Conservation (phyloP, 2,888 invertebrate species). For the Geotrupes spiniger region DNA sequence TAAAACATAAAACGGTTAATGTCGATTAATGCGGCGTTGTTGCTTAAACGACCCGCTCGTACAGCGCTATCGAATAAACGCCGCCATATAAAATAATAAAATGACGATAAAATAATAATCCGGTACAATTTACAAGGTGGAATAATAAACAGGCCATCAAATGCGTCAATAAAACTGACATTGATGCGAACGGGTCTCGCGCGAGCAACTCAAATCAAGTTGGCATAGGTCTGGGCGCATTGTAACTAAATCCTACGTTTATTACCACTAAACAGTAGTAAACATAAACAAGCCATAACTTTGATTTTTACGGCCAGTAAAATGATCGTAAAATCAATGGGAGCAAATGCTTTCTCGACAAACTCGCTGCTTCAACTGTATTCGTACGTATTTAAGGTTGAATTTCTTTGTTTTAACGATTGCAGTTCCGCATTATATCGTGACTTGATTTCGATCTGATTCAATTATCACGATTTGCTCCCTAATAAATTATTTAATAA, state of each 20-base stretch:
- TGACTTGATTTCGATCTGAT: slow-evolving; percentile 43
- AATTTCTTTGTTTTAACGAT: slow-evolving; percentile 29
- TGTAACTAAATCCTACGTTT: slow-evolving; percentile 47
- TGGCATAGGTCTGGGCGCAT: slow-evolving; percentile 46
- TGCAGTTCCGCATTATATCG: slow-evolving; percentile 40
- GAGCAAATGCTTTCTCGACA: slow-evolving; percentile 39
- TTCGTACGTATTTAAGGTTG: slow-evolving; percentile 30
- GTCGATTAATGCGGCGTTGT: too few species aligned
- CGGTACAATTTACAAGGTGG: slow-evolving; percentile 45
- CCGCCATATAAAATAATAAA: slow-evolving; percentile 38
- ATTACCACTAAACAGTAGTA: slow-evolving; percentile 50
- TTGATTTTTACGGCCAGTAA: slow-evolving; percentile 51
- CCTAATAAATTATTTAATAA: slow-evolving; percentile 32
- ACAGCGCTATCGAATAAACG: slow-evolving; percentile 20
- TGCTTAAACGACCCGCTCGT: neutral
- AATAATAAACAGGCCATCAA: slow-evolving; percentile 50
- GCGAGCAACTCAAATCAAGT: slow-evolving; percentile 40
- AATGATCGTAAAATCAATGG: slow-evolving; percentile 52
- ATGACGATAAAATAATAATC: slow-evolving; percentile 44
- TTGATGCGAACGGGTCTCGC: slow-evolving; percentile 42
- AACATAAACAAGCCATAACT: slow-evolving; percentile 53
- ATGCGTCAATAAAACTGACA: slow-evolving; percentile 48
- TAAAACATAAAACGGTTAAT: too few species aligned
- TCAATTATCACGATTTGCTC: slow-evolving; percentile 44
- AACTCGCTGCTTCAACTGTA: slow-evolving; percentile 29